phyloP scores from a whole-genome alignment of 2,113 vertebrate species.

The Phoenicopterus ruber region DNA sequence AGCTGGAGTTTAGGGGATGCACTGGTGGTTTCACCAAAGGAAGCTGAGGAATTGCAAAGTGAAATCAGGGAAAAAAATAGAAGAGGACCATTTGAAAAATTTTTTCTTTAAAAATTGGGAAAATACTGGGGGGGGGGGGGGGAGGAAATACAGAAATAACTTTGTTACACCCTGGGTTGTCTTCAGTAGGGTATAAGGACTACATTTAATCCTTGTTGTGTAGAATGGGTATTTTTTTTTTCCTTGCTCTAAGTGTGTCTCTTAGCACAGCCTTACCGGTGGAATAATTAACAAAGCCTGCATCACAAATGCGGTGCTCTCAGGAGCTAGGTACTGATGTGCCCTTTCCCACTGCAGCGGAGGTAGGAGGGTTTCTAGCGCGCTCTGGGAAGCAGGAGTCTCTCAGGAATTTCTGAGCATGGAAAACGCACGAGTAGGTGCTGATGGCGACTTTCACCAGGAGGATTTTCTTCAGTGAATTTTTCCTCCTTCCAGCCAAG shows the following conservation, averaged over 20 bases:
- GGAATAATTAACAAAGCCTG: conserved; percentile 8
- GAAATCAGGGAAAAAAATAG: not conserved
- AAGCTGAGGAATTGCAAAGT: not conserved
- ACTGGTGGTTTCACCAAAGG: not conserved
- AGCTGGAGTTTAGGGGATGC: not conserved
- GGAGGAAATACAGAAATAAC: not conserved
- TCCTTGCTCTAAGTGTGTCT: not conserved
- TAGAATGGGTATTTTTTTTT: not conserved
- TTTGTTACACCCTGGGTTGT: not conserved
- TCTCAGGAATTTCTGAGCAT: not conserved
- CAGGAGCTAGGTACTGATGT: not conserved
- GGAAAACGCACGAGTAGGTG: not conserved
- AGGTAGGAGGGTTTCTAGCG: not conserved
- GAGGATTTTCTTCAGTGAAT: conserved; percentile 4
- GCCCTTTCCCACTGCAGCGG: not conserved
- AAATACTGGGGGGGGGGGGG: rapidly evolving
- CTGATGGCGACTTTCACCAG: not conserved
- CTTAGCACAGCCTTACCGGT: not conserved
- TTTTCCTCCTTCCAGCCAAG: conserved; percentile 26
- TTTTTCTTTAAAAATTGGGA: not conserved
- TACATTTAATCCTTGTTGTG: not conserved
- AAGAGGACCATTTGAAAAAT: not conserved
- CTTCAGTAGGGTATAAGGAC: not conserved
- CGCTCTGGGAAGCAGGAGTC: not conserved
- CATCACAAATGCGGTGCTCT: not conserved